These are phyloP conservation scores for Aspidapion aeneum DNA, from an alignment of 2,888 invertebrate genomes.

Conservation along the genomic window DNA sequence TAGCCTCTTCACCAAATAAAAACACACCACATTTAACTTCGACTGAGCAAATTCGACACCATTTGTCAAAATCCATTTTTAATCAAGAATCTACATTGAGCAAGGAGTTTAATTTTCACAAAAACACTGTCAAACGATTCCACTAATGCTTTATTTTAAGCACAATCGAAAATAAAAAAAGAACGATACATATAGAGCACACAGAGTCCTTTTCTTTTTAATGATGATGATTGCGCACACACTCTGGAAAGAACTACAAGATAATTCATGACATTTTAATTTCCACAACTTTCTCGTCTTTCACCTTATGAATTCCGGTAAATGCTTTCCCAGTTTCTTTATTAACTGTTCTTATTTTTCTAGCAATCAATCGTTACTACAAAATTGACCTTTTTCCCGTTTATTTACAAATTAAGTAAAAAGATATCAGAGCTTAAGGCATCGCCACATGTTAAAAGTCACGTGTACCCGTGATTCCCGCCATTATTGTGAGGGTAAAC, in stretches of 20 bases:
- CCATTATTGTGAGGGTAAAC: background rate
- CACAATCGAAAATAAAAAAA: constrained; percentile 35
- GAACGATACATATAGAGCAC: constrained; percentile 34
- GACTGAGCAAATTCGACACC: constrained; percentile 64
- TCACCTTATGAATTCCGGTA: no score
- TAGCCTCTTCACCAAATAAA: constrained; percentile 64
- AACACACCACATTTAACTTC: constrained; percentile 58
- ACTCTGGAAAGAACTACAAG: constrained; percentile 22
- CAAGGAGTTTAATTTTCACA: no score
- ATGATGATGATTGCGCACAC: constrained; percentile 44
- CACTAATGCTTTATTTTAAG: constrained; percentile 17
- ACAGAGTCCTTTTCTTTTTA: constrained; percentile 23
- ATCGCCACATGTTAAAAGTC: background rate
- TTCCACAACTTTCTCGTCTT: no score
- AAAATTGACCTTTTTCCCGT: no score
- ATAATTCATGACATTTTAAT: background rate
- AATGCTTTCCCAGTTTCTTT: no score
- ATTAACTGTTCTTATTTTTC: no score
- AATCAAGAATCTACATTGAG: constrained; percentile 22
- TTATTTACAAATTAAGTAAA: no score
- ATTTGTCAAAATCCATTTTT: constrained; percentile 39
- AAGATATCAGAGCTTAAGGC: no score
- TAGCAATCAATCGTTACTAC: no score
- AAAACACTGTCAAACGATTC: constrained; percentile 1
- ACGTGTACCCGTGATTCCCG: background rate